Conservation (phyloP, 2,888 invertebrate species). For the Brachyopa scutellaris region DNA sequence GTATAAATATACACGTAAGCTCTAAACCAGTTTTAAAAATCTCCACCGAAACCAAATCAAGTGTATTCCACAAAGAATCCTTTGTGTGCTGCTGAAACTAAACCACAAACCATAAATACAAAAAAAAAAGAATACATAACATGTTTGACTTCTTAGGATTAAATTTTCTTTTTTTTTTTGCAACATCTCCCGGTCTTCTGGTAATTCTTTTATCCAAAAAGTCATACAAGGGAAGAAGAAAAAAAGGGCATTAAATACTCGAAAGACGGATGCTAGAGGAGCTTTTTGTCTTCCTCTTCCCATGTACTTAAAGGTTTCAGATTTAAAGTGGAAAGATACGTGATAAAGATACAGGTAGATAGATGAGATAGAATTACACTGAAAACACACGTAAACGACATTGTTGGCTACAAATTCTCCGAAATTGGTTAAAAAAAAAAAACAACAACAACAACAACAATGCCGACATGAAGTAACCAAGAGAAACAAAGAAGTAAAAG, state of each 20-base stretch:
- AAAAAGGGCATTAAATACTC: slow-evolving; percentile 20
- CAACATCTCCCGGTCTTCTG: slow-evolving; percentile 9
- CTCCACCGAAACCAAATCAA: slow-evolving; percentile 8
- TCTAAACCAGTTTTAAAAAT: slow-evolving; percentile 27
- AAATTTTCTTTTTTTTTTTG: slow-evolving; percentile 4
- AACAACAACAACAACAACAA: neutral
- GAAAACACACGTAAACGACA: slow-evolving; percentile 56
- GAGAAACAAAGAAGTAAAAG: slow-evolving; percentile 4
- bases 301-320: slow-evolving; percentile 35
- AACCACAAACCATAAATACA: slow-evolving; percentile 7
- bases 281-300: slow-evolving; percentile 26
- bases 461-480: slow-evolving; percentile 13
- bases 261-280: slow-evolving; percentile 41
- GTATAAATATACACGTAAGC: slow-evolving; percentile 7
- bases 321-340: slow-evolving; percentile 50
- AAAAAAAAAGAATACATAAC: neutral
- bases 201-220: slow-evolving; percentile 6
- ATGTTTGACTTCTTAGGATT: slow-evolving; percentile 42
- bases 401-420: slow-evolving; percentile 42
- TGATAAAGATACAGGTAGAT: slow-evolving; percentile 58
- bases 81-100: slow-evolving; percentile 1
- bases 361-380: slow-evolving; percentile 61
- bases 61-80: slow-evolving; percentile 2
- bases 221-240: neutral
- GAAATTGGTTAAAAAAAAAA: slow-evolving; percentile 39